Percentiles rank a stretch among this genome's conserved stretches.
phyloP scores from a whole-genome alignment of 1,140 invertebrate genomes.

The Meteorus sp. region DNA sequence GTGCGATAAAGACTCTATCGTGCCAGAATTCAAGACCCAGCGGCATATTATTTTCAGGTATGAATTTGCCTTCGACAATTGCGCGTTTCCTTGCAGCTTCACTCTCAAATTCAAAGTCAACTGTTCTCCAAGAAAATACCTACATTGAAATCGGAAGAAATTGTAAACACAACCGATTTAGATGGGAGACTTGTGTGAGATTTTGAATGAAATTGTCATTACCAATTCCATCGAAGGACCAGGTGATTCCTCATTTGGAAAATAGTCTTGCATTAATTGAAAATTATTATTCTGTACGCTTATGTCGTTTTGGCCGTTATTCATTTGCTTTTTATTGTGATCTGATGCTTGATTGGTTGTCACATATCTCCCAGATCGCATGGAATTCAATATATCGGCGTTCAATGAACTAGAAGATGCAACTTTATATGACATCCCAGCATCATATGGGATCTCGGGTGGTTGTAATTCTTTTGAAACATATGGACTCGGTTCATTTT shows the following conservation, averaged over 20 bases:
- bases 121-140: constrained; percentile 62
- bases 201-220: constrained; percentile 14
- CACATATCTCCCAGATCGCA: constrained; percentile 14
- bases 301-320: constrained; percentile 14
- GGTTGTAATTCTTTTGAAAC: constrained; percentile 46
- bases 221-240: constrained; percentile 54
- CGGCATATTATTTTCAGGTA: constrained; percentile 73
- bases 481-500: constrained; percentile 26
- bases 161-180: background rate
- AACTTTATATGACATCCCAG: too few relatives aligned
- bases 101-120: constrained; percentile 63
- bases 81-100: constrained; percentile 54
- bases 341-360: constrained; percentile 5
- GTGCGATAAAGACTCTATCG: constrained; percentile 68
- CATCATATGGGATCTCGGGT: constrained; percentile 31
- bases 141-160: constrained; percentile 29
- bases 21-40: constrained; percentile 71
- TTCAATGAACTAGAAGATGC: constrained; percentile 19
- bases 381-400: constrained; percentile 3
- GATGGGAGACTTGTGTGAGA: background rate
- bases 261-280: constrained; percentile 30
- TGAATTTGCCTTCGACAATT: constrained; percentile 62
- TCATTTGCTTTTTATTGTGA: constrained; percentile 10
- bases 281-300: constrained; percentile 24
- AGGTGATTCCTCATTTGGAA: constrained; percentile 43